phyloP scores from a whole-genome alignment of 2,888 invertebrate species.

The Protonemura montana region DNA sequence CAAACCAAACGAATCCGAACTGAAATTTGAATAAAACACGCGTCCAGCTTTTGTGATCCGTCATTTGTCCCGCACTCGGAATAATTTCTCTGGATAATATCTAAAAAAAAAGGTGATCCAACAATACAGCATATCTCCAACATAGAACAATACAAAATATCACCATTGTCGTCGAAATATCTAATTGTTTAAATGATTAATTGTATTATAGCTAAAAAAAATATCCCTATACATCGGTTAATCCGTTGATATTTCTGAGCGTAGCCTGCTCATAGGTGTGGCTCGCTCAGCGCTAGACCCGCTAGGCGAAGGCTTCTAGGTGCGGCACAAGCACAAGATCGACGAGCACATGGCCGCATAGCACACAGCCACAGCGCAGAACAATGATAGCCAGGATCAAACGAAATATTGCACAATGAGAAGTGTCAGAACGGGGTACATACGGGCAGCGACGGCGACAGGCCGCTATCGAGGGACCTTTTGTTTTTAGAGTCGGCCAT shows the following conservation, averaged over 20 bases:
- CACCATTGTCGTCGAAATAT: neutral
- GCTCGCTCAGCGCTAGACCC: no score
- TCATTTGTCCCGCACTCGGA: no score
- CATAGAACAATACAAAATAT: neutral
- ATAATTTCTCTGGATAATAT: neutral
- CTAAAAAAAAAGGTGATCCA: neutral
- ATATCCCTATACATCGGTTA: no score
- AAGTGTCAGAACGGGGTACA: slow-evolving; percentile 8
- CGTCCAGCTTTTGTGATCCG: no score
- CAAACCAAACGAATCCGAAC: no score
- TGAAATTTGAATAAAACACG: no score
- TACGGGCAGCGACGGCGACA: neutral
- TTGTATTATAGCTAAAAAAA: neutral
- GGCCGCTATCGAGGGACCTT: neutral
- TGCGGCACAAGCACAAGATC: no score
- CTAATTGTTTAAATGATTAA: neutral
- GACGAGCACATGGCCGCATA: neutral
- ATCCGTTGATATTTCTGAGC: no score
- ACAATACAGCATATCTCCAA: neutral
- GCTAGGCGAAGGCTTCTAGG: no score
- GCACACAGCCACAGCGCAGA: neutral
- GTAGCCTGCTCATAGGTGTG: no score
- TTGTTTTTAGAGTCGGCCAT: neutral
- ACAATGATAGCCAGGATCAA: neutral
- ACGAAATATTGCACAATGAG: slow-evolving; percentile 15